phyloP scores from a whole-genome alignment of 92 coral and sea anemone species.

The Isaurus tuberculatus region DNA sequence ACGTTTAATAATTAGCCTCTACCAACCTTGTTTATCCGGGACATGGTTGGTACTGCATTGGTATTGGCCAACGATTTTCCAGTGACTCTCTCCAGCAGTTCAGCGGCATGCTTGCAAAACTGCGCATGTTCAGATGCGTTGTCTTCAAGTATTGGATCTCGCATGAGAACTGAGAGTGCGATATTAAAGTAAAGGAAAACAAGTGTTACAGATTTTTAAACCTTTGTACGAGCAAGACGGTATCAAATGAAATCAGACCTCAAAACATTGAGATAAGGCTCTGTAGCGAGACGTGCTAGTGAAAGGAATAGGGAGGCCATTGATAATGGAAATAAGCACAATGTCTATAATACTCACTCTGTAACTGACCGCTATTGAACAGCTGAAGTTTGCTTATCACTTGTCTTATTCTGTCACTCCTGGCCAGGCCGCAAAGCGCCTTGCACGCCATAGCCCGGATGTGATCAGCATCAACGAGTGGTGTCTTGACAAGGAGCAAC shows the following conservation, averaged over 20 bases:
- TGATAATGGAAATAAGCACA: not conserved
- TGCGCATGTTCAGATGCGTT: constrained; percentile 84
- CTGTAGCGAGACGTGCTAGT: too few relatives aligned
- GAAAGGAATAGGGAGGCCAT: too few relatives aligned
- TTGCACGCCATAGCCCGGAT: constrained; percentile 97
- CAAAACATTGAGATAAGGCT: too few relatives aligned
- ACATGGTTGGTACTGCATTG: constrained; percentile 83
- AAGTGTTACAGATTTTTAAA: not conserved
- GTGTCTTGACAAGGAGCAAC: constrained; percentile 89
- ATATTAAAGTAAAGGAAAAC: not conserved
- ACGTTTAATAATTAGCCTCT: not conserved
- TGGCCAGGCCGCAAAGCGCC: constrained; percentile 91
- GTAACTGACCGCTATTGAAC: constrained; percentile 94
- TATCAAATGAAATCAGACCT: too few relatives aligned
- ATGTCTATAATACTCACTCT: constrained; percentile 66
- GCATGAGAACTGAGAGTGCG: constrained; percentile 75
- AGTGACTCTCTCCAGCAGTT: constrained; percentile 87
- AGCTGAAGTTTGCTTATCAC: constrained; percentile 93
- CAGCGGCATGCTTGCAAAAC: constrained; percentile 93
- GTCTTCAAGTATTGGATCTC: constrained; percentile 96
- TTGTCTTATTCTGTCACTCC: constrained; percentile 92
- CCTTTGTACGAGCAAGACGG: not conserved
- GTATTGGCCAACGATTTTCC: constrained; percentile 89
- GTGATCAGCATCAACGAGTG: constrained; percentile 89
- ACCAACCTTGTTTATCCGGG: constrained; percentile 89